Evolutionary conservation across 53 echinoderm and acorn worm species (phyloP).

Genomic region (Crossaster papposus): DNA sequence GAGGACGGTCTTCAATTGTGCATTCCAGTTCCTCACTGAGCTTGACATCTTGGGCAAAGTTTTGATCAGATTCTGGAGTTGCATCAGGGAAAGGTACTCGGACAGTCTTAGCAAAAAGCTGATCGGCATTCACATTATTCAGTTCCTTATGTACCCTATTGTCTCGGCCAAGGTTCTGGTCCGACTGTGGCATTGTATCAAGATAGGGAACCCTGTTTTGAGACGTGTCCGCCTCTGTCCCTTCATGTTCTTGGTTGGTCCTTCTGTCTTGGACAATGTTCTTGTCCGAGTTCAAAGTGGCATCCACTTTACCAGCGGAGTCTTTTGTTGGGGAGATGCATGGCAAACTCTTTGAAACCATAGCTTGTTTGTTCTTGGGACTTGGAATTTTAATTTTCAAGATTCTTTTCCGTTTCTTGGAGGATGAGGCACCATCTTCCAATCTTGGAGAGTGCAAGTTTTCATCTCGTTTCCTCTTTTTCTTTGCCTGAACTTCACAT

Average conservation of each 20-base stretch:
- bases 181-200: not conserved
- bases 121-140: not conserved
- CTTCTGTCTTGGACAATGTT: not conserved
- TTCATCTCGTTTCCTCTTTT: not conserved
- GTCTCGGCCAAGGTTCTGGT: not conserved
- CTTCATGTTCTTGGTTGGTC: not conserved
- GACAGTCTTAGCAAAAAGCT: not conserved
- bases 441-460: not conserved
- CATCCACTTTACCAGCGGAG: not conserved
- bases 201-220: not conserved
- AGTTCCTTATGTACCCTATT: not conserved
- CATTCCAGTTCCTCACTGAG: not conserved
- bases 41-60: not conserved
- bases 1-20: not conserved
- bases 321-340: no score
- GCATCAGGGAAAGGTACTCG: not conserved
- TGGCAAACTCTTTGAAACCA: not conserved
- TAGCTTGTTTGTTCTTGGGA: not conserved
- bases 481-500: not conserved
- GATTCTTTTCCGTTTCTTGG: not conserved
- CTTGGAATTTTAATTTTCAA: not conserved
- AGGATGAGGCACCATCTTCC: not conserved
- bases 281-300: not conserved
- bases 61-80: not conserved
- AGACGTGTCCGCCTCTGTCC: not conserved